Evolutionary conservation across 2,113 vertebrate species (phyloP).

Genomic region (Gopherus evgoodei): DNA sequence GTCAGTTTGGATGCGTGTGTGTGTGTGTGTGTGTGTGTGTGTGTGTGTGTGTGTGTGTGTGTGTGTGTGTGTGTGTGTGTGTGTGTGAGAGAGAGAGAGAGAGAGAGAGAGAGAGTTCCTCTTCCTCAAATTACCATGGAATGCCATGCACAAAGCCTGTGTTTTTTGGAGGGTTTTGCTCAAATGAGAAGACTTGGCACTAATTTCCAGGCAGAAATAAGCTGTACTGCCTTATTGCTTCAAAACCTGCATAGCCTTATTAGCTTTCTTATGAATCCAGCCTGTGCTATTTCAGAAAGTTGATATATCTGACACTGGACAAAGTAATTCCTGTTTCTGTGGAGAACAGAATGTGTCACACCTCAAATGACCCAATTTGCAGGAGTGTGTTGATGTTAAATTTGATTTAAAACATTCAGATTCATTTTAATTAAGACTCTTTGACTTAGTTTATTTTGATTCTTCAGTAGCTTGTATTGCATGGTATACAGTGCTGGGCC

Average conservation of each 20-base stretch:
- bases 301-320: background rate
- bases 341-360: background rate
- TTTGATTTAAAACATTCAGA: slow-evolving; percentile 52
- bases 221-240: background rate
- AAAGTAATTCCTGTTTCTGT: slow-evolving; percentile 35
- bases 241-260: background rate
- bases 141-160: background rate
- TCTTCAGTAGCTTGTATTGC: slow-evolving; percentile 18
- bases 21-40: background rate
- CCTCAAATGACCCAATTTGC: slow-evolving; percentile 29
- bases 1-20: background rate
- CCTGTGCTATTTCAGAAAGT: slow-evolving; percentile 26
- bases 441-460: slow-evolving; percentile 33
- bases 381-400: slow-evolving; percentile 49
- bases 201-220: background rate
- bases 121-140: background rate
- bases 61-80: background rate
- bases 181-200: background rate
- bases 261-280: background rate
- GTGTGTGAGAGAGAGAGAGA: background rate
- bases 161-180: background rate
- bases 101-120: background rate
- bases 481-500: slow-evolving; percentile 37
- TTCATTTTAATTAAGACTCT: slow-evolving; percentile 46
- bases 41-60: background rate